These are phyloP conservation scores for Pardosa pseudoannulata DNA, from an alignment of 2,888 invertebrate genomes.

Conservation along the genomic window DNA sequence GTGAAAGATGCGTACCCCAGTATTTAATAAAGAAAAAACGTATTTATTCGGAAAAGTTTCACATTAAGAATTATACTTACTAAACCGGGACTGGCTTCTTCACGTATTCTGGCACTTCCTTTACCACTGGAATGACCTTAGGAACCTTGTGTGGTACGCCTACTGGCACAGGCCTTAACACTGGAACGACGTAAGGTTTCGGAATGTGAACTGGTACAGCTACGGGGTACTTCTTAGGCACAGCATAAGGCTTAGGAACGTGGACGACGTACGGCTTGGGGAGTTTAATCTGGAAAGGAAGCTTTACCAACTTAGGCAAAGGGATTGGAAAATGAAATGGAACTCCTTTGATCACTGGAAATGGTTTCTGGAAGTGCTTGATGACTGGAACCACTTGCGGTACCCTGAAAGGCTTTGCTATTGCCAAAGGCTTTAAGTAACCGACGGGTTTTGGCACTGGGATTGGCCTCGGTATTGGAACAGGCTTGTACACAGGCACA, in stretches of 20 bases:
- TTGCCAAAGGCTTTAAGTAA: conserved; percentile 63
- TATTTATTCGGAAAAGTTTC: too few relatives aligned
- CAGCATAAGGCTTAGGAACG: conserved; percentile 72
- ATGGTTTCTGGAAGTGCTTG: conserved; percentile 70
- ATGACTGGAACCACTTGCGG: conserved; percentile 72
- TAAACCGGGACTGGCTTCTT: conserved; percentile 73
- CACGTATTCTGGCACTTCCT: conserved; percentile 72
- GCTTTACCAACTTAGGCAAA: conserved; percentile 60
- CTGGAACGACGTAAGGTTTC: conserved; percentile 71
- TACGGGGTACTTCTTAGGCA: conserved; percentile 68
- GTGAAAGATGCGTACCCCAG: too few relatives aligned
- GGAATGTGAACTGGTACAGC: conserved; percentile 72
- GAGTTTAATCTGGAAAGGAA: conserved; percentile 69
- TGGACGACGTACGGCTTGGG: conserved; percentile 72
- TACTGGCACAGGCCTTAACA: conserved; percentile 68
- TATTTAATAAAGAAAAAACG: too few relatives aligned
- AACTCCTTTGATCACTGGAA: conserved; percentile 65
- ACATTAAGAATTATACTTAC: conserved; percentile 46
- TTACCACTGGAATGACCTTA: conserved; percentile 59
- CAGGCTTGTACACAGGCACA: conserved; percentile 69
- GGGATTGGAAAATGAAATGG: conserved; percentile 64
- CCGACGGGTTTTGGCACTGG: conserved; percentile 70
- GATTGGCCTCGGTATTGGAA: conserved; percentile 65
- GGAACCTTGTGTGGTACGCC: conserved; percentile 72
- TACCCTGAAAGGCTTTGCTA: conserved; percentile 69